Conservation (phyloP, 2,888 invertebrate genomes). For the Microchrysa polita region DNA sequence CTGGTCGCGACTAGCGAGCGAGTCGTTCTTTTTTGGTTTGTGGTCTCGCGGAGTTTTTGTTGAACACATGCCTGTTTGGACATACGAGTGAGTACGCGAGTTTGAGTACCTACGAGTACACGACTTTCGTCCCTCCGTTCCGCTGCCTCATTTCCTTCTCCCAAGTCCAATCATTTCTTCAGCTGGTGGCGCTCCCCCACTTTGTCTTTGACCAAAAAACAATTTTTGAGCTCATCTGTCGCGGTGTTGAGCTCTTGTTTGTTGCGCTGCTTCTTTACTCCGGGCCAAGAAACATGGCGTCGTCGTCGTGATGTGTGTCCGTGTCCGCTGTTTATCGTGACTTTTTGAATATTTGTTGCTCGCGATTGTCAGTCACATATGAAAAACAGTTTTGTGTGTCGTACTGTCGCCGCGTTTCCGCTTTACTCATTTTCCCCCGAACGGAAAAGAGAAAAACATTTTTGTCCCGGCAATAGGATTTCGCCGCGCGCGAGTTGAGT, state of each 20-base stretch:
- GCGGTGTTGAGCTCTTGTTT: too few relatives aligned
- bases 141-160: background rate
- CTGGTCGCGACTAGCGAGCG: too few relatives aligned
- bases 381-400: too few relatives aligned
- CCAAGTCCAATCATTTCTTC: too few relatives aligned
- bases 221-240: background rate
- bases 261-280: background rate
- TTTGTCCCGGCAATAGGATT: too few relatives aligned
- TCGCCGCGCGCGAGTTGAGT: background rate
- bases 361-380: background rate
- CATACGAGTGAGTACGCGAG: too few relatives aligned
- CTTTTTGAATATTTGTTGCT: slow-evolving; percentile 44
- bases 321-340: slow-evolving; percentile 15
- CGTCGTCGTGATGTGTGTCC: slow-evolving; percentile 45
- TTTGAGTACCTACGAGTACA: too few relatives aligned
- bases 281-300: slow-evolving; percentile 45
- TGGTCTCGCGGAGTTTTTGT: too few relatives aligned
- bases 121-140: slow-evolving; percentile 9
- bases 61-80: slow-evolving; percentile 5
- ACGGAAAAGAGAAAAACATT: slow-evolving; percentile 19
- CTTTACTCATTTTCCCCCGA: slow-evolving; percentile 12
- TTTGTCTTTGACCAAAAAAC: background rate
- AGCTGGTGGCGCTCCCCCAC: background rate
- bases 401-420: slow-evolving; percentile 15
- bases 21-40: too few relatives aligned